Base-by-base conservation (phyloP, 2,888 invertebrate genomes). In the Cosmorhoe ocellata region DNA sequence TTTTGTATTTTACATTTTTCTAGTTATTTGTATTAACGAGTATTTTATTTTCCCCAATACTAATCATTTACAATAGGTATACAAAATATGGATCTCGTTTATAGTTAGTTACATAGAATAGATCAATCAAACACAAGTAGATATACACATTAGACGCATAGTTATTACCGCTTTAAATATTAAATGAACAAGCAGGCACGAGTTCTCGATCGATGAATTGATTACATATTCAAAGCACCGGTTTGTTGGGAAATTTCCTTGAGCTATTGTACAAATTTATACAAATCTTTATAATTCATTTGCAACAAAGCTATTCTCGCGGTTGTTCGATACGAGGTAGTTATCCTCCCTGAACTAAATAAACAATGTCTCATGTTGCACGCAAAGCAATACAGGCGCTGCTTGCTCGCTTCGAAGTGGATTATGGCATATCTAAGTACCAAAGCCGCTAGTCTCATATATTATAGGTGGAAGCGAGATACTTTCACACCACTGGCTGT, bases 341-440 rank as follows among this genome's bases (percentile, higher is more conserved):
- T 39, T 51, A 41, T 63, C 61, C 67, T 67, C 76, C 74, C 66
- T 76, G 76, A 76, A 67, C 76, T 76, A 74, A 76, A 79, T 77
- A 77, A 79, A 74, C 74, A 74, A 45, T 56, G 68, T 79, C 64
- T 84, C 82, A 79, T 78, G 79, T 81, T 76, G 77, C 85, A 81
- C 80, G 81, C 76, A 27, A 48, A 41, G 39, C 36, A 28, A 44
- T 40, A 27, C 31, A 36, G 34, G 26, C 39, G 30, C 31, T 33
- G 27, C 33, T 26, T 30, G 13, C 28, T 43, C 22, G 36, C 31
- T 52, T 38, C 22, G 27, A 34, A 12, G 10, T 11, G 24, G 24
- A 47, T 47, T 43, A 47, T 40, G 26, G 18, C 34, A 28, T 39
- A 28, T n/a, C n/a, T n/a, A n/a, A n/a, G n/a, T n/a, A n/a, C n/a